Evolutionary conservation across 1,140 invertebrate species (phyloP), one percentile per base, ranked within the genome.

Genomic region (Mylabris phalerata): DNA sequence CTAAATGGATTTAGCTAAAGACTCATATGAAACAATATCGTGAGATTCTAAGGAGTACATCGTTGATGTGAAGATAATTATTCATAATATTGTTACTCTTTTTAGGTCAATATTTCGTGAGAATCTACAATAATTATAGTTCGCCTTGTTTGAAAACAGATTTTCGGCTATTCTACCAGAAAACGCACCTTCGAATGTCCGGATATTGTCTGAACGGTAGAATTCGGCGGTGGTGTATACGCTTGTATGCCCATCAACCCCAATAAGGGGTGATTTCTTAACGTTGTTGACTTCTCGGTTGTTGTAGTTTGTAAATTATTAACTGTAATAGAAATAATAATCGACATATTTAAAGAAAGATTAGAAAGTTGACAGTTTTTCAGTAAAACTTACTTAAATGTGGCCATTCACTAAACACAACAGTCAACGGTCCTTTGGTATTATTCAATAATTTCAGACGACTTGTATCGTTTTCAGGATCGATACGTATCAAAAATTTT

Each of bases 401-500:
- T 47, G 79, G 76, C 79, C 79, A 81, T 62, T 78, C 77, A 73
- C 52, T 74, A 43, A 64, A 72, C 39, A 74, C 64, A 4, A 73
- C 63, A 39, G 66, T 68, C 3, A 71, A 45, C 73, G 74, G 27
- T 72, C 74, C 61, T 74, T 74, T 48, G 69, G 64, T 57, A 71
- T 75, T 63, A 67, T 66, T 73, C 61, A 67, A 71, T 65, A 65
- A 63, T 62, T 69, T 41, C 69, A 66, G 10, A 63, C 72, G 51
- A 68, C 75, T 19, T 19, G 19, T 51, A 75, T 56, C 55, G 11
- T 46, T 48, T 27, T 62, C 77, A 32, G 79, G 76, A 40, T 80
- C 77, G 25, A 83, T 80, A 55, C 82, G 72, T 40, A 82, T 75
- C 27, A 76, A 69, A 71, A 84, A 84, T 63, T 82, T 77, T n/a